Conservation (phyloP, 2,888 invertebrate species). For the Keiferia lycopersicella region DNA sequence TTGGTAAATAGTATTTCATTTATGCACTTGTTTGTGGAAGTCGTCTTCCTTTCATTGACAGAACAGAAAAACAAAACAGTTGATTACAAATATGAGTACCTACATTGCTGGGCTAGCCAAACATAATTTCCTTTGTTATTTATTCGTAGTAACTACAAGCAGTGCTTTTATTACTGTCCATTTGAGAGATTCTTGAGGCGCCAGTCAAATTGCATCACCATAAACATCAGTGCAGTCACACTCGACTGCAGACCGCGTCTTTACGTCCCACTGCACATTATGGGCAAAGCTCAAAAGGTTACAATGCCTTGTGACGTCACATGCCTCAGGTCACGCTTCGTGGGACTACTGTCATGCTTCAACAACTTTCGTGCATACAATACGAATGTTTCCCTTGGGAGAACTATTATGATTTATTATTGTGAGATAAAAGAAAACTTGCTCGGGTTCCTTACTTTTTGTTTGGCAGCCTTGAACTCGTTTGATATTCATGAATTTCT, state of each 20-base stretch:
- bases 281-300: conserved; percentile 30
- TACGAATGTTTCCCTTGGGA: conserved; percentile 49
- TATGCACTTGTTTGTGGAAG: no score
- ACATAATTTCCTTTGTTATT: no score
- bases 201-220: conserved; percentile 33
- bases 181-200: background rate
- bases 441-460: conserved; percentile 3
- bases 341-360: conserved; percentile 55
- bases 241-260: conserved; percentile 34
- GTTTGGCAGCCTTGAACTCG: conserved; percentile 17
- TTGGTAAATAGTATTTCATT: no score
- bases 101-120: no score
- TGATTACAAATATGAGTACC: no score
- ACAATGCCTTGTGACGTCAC: conserved; percentile 30
- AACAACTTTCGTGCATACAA: conserved; percentile 60
- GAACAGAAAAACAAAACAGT: no score
- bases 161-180: background rate
- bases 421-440: conserved; percentile 12
- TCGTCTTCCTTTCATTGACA: no score
- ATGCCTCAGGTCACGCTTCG: conserved; percentile 41
- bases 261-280: conserved; percentile 27
- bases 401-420: conserved; percentile 29
- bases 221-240: conserved; percentile 41
- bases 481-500: background rate
- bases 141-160: background rate